These are phyloP conservation scores for Ptychodera flava DNA, from an alignment of 35 echinoderm and acorn worm species.

Conservation along the genomic window DNA sequence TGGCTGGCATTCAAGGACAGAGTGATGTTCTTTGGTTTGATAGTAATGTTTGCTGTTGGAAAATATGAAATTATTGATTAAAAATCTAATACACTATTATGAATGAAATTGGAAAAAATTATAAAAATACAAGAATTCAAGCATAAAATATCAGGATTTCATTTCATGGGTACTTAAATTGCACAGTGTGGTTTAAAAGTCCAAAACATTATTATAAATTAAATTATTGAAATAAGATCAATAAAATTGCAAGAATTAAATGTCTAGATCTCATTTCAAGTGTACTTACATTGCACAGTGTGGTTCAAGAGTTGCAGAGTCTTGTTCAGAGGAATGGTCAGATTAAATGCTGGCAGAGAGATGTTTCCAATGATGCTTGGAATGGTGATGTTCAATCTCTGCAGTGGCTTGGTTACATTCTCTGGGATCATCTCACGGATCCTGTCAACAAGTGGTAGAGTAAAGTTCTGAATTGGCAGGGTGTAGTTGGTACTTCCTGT, in stretches of 20 bases:
- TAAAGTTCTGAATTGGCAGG: background rate
- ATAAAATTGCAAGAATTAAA: no score
- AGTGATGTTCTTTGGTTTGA: slow-evolving; percentile 37
- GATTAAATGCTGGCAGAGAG: background rate
- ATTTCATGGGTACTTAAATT: no score
- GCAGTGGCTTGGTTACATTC: background rate
- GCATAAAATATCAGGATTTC: no score
- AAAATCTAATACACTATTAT: no score
- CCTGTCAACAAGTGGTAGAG: background rate
- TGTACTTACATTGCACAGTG: background rate
- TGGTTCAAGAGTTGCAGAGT: background rate
- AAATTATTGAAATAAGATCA: no score
- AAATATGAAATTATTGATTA: no score
- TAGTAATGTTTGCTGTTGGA: slow-evolving; percentile 40
- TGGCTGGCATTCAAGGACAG: slow-evolving; percentile 29
- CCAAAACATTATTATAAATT: no score
- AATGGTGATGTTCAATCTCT: background rate
- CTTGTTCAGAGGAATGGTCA: background rate
- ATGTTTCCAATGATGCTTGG: background rate
- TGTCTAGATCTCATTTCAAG: no score
- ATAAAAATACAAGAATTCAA: no score
- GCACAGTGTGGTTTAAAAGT: no score
- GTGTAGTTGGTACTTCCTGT: background rate
- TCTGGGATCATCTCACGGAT: background rate
- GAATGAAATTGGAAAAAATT: no score